Conservation (phyloP, 2,113 vertebrate species). For the Jacana jacana region DNA sequence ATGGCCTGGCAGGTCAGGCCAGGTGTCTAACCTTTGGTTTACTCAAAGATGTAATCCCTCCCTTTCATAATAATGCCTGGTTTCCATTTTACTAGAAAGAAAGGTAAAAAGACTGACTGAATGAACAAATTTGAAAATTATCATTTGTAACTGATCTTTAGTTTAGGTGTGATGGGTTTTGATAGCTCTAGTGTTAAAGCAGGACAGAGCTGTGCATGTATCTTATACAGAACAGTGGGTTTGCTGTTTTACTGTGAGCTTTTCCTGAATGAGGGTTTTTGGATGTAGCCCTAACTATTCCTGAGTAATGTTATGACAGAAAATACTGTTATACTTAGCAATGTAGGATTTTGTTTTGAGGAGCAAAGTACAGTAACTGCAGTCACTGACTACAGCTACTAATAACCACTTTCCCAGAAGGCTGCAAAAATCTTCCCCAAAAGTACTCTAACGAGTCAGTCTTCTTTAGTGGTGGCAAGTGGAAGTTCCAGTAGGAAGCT, state of each 20-base stretch:
- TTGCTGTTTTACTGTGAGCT: neutral
- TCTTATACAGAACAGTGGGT: neutral
- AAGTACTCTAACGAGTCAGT: neutral
- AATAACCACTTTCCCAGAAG: neutral
- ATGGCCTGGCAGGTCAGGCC: neutral
- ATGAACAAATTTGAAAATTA: neutral
- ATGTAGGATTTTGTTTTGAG: neutral
- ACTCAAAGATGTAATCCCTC: neutral
- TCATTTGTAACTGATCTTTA: neutral
- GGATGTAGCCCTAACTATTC: neutral
- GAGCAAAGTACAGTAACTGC: neutral
- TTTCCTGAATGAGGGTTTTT: neutral
- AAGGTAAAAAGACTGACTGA: neutral
- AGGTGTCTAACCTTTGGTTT: neutral
- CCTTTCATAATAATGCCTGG: neutral
- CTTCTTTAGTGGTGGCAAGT: neutral
- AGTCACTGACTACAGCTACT: neutral
- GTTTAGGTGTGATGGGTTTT: neutral
- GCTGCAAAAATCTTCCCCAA: neutral
- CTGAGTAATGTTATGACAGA: neutral
- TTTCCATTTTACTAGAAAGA: neutral
- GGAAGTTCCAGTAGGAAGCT: constrained; percentile 27
- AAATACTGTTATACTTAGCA: neutral
- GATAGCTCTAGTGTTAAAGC: neutral
- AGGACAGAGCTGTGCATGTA: neutral